Evolutionary conservation across 2,113 vertebrate species (phyloP).

Genomic region (Anolis carolinensis): DNA sequence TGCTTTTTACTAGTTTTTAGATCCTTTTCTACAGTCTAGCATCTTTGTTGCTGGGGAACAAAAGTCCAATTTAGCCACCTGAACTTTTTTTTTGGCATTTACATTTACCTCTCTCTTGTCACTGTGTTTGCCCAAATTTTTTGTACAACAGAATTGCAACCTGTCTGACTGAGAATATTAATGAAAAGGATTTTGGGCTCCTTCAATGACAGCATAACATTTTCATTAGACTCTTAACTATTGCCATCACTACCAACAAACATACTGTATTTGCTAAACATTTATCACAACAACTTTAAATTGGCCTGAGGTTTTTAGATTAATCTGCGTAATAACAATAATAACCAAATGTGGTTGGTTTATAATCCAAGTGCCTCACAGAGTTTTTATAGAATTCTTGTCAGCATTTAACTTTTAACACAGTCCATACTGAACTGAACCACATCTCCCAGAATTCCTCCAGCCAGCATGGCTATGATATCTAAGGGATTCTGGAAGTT

Average conservation of each 20-base stretch:
- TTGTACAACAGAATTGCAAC: not conserved
- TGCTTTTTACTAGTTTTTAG: not conserved
- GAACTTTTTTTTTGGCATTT: not conserved
- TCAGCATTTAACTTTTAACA: constrained; percentile 6
- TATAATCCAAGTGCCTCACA: not conserved
- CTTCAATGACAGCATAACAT: not conserved
- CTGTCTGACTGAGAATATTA: not conserved
- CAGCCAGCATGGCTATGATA: too few relatives aligned
- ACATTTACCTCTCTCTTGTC: not conserved
- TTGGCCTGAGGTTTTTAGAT: not conserved
- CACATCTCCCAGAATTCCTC: too few relatives aligned
- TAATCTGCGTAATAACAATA: not conserved
- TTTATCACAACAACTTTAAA: not conserved
- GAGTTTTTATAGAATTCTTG: not conserved
- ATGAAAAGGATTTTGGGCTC: not conserved
- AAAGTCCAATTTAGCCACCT: not conserved
- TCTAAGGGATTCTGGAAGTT: too few relatives aligned
- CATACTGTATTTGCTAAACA: not conserved
- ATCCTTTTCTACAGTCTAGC: not conserved
- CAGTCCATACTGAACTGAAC: not conserved
- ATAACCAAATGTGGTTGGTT: not conserved
- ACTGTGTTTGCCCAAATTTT: not conserved
- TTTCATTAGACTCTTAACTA: not conserved
- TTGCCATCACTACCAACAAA: not conserved
- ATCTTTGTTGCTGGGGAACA: not conserved